Evolutionary conservation across 2,113 vertebrate species (phyloP), one percentile per base, ranked within the genome.

Genomic region (Cyanoderma ruficeps): DNA sequence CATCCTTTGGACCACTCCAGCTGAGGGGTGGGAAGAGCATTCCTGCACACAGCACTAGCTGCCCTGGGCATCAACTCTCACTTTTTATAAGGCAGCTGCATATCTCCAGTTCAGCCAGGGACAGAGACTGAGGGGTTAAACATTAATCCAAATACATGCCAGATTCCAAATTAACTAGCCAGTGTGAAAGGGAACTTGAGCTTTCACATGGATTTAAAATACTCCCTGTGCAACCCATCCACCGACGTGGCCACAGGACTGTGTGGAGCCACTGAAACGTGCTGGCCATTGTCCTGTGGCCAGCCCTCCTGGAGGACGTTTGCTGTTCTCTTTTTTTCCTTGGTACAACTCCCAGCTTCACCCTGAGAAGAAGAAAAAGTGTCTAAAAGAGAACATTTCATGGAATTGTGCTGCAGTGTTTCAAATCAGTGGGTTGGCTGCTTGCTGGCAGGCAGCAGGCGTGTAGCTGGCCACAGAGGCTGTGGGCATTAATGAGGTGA

Each of bases 211-310:
- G 33, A 1, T 83, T 90, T 83, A 42, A 90, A 89, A 49, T 37
- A 63, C 9, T 78, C 63, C 88, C 61, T 4, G 0, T 68, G 69
- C 77, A 79, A 37, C 16, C 55, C 41, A 28, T 42, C 25, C 20
- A 11, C 33, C 1, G 0, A 15, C 0, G 2, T 19, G 64, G 44
- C 57, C 2, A 0, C 57, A 60, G 67, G 53, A 68, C 70, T 87
- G 46, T 2, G 25, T 0, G 3, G 67, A 91, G 82, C 21, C 11
- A 1, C 85, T 70, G 56, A 55, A 72, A 46, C 0, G 0, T 0
- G 4, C 47, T 3, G 8, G 39, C 60, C 20, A 0, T 27, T 59
- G 82, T 89, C 60, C 72, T 76, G 70, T 47, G 85, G 53, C 63
- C 88, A 90, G 87, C 67, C 21, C 52, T 83, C 60, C 56, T 37